These are phyloP conservation scores for Melanotaenia duboulayi DNA, from an alignment of 2,113 vertebrate species.

Conservation along the genomic window DNA sequence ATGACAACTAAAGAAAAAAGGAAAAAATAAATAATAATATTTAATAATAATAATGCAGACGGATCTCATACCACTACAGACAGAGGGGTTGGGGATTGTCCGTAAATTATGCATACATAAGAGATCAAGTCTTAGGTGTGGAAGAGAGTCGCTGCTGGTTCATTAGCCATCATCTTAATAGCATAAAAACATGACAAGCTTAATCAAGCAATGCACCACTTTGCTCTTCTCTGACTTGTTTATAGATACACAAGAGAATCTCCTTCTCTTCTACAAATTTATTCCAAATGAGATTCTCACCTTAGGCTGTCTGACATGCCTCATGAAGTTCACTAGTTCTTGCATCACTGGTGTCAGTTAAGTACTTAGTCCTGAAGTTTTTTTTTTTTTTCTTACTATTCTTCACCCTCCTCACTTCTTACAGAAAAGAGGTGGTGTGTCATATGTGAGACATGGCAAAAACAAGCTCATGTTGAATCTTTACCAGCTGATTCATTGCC, in stretches of 20 bases:
- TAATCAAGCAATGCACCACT: neutral
- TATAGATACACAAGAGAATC: constrained; percentile 12
- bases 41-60: too few relatives aligned
- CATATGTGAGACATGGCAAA: constrained; percentile 7
- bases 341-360: neutral
- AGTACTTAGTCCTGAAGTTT: neutral
- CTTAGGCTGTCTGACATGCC: neutral
- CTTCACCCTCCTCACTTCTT: neutral
- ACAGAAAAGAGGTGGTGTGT: neutral
- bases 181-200: constrained; percentile 7
- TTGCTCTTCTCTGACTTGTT: neutral
- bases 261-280: constrained; percentile 17
- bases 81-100: neutral
- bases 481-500: neutral
- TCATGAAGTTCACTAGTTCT: neutral
- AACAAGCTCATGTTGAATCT: constrained; percentile 17
- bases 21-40: too few relatives aligned
- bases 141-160: constrained; percentile 33
- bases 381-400: neutral
- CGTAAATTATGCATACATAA: constrained; percentile 15
- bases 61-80: neutral
- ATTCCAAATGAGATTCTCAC: constrained; percentile 14
- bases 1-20: too few relatives aligned
- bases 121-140: constrained; percentile 19
- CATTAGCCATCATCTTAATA: constrained; percentile 38